phyloP scores from a whole-genome alignment of 2,888 invertebrate genomes.

The Thelaira solivaga region DNA sequence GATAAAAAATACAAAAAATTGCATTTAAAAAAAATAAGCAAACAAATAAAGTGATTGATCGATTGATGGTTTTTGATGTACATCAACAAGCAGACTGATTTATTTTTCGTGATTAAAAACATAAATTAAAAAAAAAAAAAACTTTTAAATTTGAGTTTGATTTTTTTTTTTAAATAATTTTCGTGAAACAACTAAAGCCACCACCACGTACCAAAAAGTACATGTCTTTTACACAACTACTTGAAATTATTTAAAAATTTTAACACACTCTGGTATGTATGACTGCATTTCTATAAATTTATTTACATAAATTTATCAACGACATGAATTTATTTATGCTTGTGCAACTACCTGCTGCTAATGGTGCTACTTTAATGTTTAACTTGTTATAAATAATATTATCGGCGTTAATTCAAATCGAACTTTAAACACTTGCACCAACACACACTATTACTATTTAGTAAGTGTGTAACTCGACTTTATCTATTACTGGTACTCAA shows the following conservation, averaged over 20 bases:
- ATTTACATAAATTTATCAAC: background rate
- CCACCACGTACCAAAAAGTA: no score
- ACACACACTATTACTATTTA: slow-evolving; percentile 24
- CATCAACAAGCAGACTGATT: background rate
- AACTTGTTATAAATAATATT: slow-evolving; percentile 32
- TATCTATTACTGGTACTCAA: no score
- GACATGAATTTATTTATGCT: background rate
- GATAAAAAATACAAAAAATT: slow-evolving; percentile 17
- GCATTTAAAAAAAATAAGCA: slow-evolving; percentile 41
- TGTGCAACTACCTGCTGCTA: slow-evolving; percentile 34
- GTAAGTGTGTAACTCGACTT: background rate
- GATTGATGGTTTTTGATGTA: slow-evolving; percentile 32
- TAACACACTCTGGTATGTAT: background rate
- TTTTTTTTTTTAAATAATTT: no score
- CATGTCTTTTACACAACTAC: no score
- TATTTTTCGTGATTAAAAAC: slow-evolving; percentile 25
- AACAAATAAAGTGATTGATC: slow-evolving; percentile 45
- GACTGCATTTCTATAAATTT: background rate
- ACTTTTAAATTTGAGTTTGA: background rate
- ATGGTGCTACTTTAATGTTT: slow-evolving; percentile 27
- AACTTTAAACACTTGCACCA: slow-evolving; percentile 26
- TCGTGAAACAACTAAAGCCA: slow-evolving; percentile 42
- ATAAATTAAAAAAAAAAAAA: background rate
- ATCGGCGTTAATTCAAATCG: slow-evolving; percentile 55
- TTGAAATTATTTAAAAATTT: background rate